These are phyloP conservation scores for Meriones unguiculatus DNA, from an alignment of 2,113 vertebrate genomes.

Conservation along the genomic window DNA sequence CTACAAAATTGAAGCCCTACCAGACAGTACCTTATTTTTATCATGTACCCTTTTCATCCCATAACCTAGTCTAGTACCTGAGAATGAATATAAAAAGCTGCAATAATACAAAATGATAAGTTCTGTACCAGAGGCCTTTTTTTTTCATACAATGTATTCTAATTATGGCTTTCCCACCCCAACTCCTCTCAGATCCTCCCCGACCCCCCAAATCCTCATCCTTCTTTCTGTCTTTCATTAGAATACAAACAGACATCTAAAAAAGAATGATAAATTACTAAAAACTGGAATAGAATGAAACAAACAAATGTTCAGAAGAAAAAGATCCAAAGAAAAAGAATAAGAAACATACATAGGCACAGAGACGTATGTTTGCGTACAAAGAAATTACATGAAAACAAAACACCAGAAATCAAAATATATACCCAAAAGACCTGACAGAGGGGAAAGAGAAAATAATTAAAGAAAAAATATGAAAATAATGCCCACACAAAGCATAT, in stretches of 20 bases:
- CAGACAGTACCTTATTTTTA: background rate
- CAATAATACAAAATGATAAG: slow-evolving; percentile 24
- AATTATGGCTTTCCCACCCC: background rate
- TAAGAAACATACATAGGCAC: background rate
- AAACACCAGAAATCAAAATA: background rate
- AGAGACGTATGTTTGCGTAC: background rate
- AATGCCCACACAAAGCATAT: background rate
- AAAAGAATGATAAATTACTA: background rate
- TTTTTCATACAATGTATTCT: background rate
- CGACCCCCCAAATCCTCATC: background rate
- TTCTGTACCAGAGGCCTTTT: background rate
- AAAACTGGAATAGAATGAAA: background rate
- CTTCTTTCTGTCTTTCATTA: background rate
- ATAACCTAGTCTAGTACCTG: slow-evolving; percentile 23
- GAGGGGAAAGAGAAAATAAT: background rate
- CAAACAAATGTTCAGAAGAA: background rate
- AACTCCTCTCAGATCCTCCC: background rate
- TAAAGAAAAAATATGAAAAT: background rate
- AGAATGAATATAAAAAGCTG: background rate
- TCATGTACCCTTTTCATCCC: slow-evolving; percentile 12
- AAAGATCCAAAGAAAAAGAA: background rate
- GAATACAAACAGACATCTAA: background rate
- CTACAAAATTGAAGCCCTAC: background rate
- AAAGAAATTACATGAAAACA: background rate
- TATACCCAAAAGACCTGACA: background rate